Conservation (phyloP, 2,888 invertebrate genomes). For the Luperina nickerlii region DNA sequence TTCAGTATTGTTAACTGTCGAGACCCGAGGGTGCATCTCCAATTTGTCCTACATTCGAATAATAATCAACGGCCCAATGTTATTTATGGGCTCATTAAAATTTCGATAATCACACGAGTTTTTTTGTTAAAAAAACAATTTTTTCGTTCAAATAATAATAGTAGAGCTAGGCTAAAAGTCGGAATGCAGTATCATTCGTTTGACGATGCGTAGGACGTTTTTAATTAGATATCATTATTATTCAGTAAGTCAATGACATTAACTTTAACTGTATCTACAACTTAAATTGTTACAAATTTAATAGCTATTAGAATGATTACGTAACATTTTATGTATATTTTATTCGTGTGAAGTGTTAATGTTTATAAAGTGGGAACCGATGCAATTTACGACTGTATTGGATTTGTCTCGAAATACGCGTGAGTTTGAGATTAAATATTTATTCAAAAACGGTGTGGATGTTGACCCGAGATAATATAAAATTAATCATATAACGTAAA, state of each 20-base stretch:
- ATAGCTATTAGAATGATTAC: slow-evolving; percentile 70
- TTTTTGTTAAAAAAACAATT: slow-evolving; percentile 63
- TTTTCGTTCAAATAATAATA: slow-evolving; percentile 56
- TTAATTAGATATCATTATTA: slow-evolving; percentile 83
- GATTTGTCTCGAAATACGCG: slow-evolving; percentile 40
- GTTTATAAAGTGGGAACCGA: slow-evolving; percentile 53
- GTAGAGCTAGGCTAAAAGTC: slow-evolving; percentile 50
- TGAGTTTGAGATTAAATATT: slow-evolving; percentile 37
- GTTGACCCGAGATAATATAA: slow-evolving; percentile 36
- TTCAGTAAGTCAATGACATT: slow-evolving; percentile 71
- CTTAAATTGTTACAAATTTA: slow-evolving; percentile 76
- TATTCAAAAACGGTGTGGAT: slow-evolving; percentile 13
- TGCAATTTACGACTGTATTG: slow-evolving; percentile 37
- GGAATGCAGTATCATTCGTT: slow-evolving; percentile 70
- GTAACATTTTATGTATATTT: slow-evolving; percentile 70
- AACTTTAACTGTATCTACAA: slow-evolving; percentile 70
- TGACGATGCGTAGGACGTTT: slow-evolving; percentile 80
- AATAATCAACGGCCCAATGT: slow-evolving; percentile 83
- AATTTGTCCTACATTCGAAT: slow-evolving; percentile 87
- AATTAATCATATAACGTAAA: slow-evolving; percentile 44
- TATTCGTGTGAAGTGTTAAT: slow-evolving; percentile 62
- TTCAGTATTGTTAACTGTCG: slow-evolving; percentile 79
- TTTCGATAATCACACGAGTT: slow-evolving; percentile 83
- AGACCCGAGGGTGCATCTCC: slow-evolving; percentile 83
- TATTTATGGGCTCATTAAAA: slow-evolving; percentile 89